These are phyloP conservation scores for Caenorhabditis auriculariae DNA, from an alignment of 2,888 invertebrate genomes.

Conservation along the genomic window DNA sequence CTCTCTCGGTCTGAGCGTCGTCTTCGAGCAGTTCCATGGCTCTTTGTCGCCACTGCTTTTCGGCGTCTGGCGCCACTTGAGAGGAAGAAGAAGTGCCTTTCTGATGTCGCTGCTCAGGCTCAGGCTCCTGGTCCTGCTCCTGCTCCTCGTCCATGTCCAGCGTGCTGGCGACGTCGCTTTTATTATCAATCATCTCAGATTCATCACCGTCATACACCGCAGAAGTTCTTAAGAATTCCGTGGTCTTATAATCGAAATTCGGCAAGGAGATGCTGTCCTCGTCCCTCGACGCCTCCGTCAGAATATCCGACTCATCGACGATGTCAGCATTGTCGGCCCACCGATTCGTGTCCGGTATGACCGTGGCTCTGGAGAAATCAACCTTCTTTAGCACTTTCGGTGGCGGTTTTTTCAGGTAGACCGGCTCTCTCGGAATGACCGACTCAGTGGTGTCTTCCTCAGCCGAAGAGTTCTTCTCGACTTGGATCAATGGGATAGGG, in stretches of 20 bases:
- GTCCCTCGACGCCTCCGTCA: slow-evolving; percentile 32
- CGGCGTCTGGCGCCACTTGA: slow-evolving; percentile 3
- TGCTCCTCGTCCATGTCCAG: slow-evolving; percentile 29
- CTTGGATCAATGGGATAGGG: too few relatives aligned
- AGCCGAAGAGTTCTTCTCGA: too few relatives aligned
- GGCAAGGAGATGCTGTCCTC: slow-evolving; percentile 16
- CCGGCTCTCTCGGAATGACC: slow-evolving; percentile 9
- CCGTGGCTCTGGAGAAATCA: slow-evolving; percentile 23
- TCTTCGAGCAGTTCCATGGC: slow-evolving; percentile 32
- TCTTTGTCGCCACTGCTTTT: slow-evolving; percentile 26
- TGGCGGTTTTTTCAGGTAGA: slow-evolving; percentile 11
- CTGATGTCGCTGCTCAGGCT: background rate
- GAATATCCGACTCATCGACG: slow-evolving; percentile 42
- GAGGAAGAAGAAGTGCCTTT: background rate
- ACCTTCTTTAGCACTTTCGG: slow-evolving; percentile 27
- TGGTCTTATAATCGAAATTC: background rate
- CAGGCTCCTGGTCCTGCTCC: slow-evolving; percentile 9
- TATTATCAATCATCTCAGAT: slow-evolving; percentile 28
- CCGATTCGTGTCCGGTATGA: slow-evolving; percentile 18
- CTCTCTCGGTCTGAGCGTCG: slow-evolving; percentile 37
- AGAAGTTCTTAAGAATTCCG: slow-evolving; percentile 6
- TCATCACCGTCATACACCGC: slow-evolving; percentile 33
- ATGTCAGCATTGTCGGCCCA: slow-evolving; percentile 36
- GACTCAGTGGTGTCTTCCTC: slow-evolving; percentile 6
- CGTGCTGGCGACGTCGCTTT: slow-evolving; percentile 23